These are phyloP conservation scores for Drosophila asahinai DNA, from an alignment of 1,140 invertebrate species.

Conservation along the genomic window DNA sequence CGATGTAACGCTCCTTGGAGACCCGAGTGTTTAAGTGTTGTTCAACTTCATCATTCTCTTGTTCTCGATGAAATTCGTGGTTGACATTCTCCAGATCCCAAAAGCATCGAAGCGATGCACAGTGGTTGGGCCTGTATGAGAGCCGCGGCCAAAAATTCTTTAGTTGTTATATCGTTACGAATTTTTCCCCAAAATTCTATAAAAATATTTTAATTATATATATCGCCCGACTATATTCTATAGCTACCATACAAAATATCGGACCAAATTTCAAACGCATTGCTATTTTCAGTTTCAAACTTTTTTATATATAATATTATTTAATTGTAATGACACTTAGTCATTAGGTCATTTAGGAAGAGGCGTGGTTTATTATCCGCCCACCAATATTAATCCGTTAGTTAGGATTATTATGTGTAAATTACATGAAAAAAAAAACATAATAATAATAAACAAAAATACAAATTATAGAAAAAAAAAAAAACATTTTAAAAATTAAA, in stretches of 20 bases:
- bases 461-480: constrained; percentile 11
- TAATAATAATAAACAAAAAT: constrained; percentile 2
- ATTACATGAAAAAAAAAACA: not conserved
- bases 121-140: not conserved
- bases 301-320: not conserved
- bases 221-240: constrained; percentile 14
- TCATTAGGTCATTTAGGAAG: no score
- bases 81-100: no score
- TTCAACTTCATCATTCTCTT: no score
- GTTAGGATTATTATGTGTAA: constrained; percentile 9
- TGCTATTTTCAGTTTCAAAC: no score
- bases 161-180: constrained; percentile 9
- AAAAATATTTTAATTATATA: constrained; percentile 13
- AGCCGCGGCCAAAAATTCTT: constrained; percentile 8
- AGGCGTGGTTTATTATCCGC: constrained; percentile 2
- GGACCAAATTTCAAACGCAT: no score
- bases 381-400: constrained; percentile 7
- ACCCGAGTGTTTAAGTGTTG: no score
- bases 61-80: no score
- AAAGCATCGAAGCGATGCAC: no score
- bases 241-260: constrained; percentile 8
- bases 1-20: not conserved
- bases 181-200: constrained; percentile 17
- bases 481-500: constrained; percentile 15
- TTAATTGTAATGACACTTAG: no score